These are phyloP conservation scores for Eulemur rubriventer DNA, from an alignment of 2,797 vertebrate genomes.

Conservation along the genomic window DNA sequence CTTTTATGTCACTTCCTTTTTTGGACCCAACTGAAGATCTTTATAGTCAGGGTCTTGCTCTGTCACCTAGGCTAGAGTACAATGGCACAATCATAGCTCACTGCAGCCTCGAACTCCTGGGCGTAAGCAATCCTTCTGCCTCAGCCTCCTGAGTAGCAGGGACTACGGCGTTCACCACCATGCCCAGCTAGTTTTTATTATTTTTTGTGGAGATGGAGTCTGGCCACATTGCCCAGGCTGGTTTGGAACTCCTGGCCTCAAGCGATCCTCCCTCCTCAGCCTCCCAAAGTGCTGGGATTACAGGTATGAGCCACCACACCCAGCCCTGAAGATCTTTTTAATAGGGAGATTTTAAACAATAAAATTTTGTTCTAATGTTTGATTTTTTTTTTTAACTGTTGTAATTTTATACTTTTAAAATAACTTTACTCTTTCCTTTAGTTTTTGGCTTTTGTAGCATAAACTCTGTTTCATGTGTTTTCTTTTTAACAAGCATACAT, in stretches of 20 bases:
- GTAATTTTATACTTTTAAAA: background rate
- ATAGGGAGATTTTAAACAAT: background rate
- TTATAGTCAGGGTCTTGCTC: background rate
- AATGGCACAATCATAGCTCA: background rate
- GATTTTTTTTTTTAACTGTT: background rate
- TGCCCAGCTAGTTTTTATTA: background rate
- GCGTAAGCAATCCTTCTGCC: background rate
- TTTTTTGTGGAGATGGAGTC: background rate
- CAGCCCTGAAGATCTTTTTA: background rate
- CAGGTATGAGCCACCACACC: background rate
- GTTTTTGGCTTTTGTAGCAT: background rate
- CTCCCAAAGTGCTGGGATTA: background rate
- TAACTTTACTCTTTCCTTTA: background rate
- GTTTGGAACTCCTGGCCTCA: background rate
- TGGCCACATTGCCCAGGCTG: background rate
- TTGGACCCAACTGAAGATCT: background rate
- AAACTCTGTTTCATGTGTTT: background rate
- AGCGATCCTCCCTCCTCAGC: background rate
- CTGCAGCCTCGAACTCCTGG: too few species aligned
- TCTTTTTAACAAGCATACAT: background rate
- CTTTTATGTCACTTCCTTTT: background rate
- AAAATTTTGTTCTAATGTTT: background rate
- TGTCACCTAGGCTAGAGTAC: background rate
- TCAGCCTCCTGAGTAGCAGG: background rate
- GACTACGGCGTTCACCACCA: background rate